Evolutionary conservation across 2,797 vertebrate species (phyloP).

Genomic region (Gila robusta): DNA sequence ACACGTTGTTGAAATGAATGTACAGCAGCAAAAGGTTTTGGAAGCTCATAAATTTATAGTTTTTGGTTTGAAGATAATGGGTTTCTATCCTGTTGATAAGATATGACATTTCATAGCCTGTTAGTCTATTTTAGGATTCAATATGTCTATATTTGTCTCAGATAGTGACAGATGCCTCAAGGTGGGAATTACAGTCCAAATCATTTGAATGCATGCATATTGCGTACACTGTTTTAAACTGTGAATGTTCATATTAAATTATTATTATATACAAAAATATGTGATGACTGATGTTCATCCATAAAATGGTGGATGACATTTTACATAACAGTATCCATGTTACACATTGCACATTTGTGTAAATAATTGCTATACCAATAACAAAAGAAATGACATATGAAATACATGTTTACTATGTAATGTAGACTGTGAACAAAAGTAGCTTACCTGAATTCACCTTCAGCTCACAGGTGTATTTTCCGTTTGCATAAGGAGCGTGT

Average conservation of each 20-base stretch:
- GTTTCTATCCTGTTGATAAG: neutral
- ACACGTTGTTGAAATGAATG: neutral
- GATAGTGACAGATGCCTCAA: slow-evolving; percentile 9
- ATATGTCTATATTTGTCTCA: slow-evolving; percentile 21
- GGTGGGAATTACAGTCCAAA: neutral
- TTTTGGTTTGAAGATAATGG: slow-evolving; percentile 4
- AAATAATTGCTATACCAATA: neutral
- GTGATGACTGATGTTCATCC: neutral
- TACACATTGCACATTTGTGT: neutral
- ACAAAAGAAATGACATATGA: neutral
- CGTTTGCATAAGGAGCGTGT: slow-evolving; percentile 35
- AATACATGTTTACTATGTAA: neutral
- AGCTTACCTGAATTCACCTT: slow-evolving; percentile 39
- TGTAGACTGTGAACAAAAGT: neutral
- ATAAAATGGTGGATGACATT: neutral
- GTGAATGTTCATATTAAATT: neutral
- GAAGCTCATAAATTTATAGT: neutral
- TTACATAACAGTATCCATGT: neutral
- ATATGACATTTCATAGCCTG: neutral
- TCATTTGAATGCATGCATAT: slow-evolving; percentile 12
- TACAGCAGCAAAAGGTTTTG: neutral
- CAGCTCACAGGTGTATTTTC: slow-evolving; percentile 25
- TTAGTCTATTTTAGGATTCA: slow-evolving; percentile 19
- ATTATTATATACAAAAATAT: neutral
- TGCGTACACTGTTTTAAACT: neutral